Conservation (phyloP, 2,113 vertebrate species). For the Hippolais icterina region DNA sequence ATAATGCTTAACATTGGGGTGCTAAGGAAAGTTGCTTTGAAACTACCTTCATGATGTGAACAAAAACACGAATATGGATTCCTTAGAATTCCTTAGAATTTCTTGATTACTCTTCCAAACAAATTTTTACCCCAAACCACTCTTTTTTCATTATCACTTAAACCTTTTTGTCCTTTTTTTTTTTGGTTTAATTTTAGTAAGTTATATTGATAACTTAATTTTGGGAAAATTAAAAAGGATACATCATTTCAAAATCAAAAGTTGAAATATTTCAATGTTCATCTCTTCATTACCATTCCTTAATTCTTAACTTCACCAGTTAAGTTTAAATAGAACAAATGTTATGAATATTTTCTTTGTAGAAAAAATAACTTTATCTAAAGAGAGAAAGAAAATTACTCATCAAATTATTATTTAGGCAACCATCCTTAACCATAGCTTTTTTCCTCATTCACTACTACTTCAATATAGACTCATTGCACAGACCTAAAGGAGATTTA, state of each 20-base stretch:
- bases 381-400: not conserved
- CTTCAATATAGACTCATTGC: not conserved
- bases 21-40: not conserved
- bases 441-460: not conserved
- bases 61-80: not conserved
- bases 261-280: not conserved
- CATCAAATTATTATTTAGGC: not conserved
- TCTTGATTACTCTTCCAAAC: not conserved
- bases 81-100: not conserved
- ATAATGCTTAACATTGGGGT: not conserved
- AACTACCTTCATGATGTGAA: not conserved
- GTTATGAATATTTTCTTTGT: not conserved
- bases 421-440: not conserved
- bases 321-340: not conserved
- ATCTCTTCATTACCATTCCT: not conserved
- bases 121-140: not conserved
- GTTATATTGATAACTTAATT: not conserved
- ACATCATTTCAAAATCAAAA: not conserved
- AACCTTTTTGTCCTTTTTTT: not conserved
- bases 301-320: not conserved
- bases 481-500: not conserved
- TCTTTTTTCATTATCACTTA: not conserved
- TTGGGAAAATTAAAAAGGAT: not conserved
- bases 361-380: not conserved
- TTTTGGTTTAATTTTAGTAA: not conserved